Evolutionary conservation across 2,888 invertebrate genomes (phyloP), one percentile per base, ranked within the genome.

Genomic region (Latheticus oryzae): DNA sequence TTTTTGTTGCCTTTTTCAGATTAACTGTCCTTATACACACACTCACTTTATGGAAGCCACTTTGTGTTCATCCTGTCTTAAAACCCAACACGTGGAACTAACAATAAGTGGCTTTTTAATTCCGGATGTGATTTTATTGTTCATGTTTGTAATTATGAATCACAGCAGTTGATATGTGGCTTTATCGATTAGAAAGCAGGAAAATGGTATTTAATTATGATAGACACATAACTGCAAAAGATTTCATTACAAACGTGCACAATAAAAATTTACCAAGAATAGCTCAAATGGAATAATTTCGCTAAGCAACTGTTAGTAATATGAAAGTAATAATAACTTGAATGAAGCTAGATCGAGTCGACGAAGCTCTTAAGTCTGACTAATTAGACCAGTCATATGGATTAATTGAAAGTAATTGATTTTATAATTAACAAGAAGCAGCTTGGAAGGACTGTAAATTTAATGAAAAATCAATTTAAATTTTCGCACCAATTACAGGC

Each of bases 321-420:
- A n/a, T n/a, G n/a, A n/a, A n/a, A n/a, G n/a, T n/a, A n/a, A n/a
- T 28, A 28, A 28, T 28, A 28, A 9, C 28, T 28, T 11, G 1
- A n/a, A n/a, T n/a, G n/a, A n/a, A 24, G 24, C 28, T 11, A 28
- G 28, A 28, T 28, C 9, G 3, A 26, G 5, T n/a, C 26, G 12
- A 9, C 28, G 9, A 28, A 7, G 3, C 23, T 23, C 24, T 40
- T 40, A 24, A 40, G 13, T 23, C 26, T 11, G 8, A 30, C 9
- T 43, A 28, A 43, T 43, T 43, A 43, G 13, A 12, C 21, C 5
- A 32, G 11, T 45, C 32, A 9, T 16, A 19, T n/a, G 13, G 21
- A 21, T 30, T 45, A 45, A 45, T 45, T 32, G 21, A 32, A 19
- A 21, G 32, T 45, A 45, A 45, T 30, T 26, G 32, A 21, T 45